Base-by-base conservation (phyloP, 1,140 invertebrate species). In the Eueides isabella region DNA sequence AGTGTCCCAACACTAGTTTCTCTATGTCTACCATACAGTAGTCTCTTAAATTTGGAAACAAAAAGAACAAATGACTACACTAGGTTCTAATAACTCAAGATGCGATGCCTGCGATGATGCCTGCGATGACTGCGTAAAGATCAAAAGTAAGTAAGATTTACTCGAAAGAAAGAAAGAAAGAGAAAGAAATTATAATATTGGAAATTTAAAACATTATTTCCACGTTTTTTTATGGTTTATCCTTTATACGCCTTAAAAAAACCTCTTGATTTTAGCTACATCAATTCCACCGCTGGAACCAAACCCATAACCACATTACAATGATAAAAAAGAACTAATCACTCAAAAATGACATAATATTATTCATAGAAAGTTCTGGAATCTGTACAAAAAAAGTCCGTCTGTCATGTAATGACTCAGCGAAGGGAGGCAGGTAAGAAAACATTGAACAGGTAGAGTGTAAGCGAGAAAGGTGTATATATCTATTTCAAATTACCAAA, bases 311-410 rank as follows among this genome's bases (percentile, higher is more conserved):
- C 41, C n/a, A 48, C 41, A 55, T 55, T 55, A 55, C 3, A 55
- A 55, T 55, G 12, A 23, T 23, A 26, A 12, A 55, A 55, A 55
- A 55, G 0, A 55, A 55, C 23, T 55, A 55, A 55, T 55, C 48
- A 26, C 48, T 55, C 48, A 55, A 55, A 55, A 55, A 12, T 55
- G 48, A 55, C 23, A 55, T 55, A 55, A 55, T 55, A 55, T 55
- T 55, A 55, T 55, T 55, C 48, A 55, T 55, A 55, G 48, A 55
- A 55, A 55, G 23, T 26, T 55, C 23, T 55, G 48, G 48, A 55
- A 26, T 55, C 23, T 55, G 48, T 55, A 55, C 19, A 55, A 55
- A 55, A 44, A 55, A 55, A 55, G 48, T 26, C 3, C 23, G 48
- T 14, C 48, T 55, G 48, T 26, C 48, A 55, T 55, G 19, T 26